A percentile compares a stretch with the other conserved stretches of the same genome.
Evolutionary conservation across 2,113 vertebrate species (phyloP).

Genomic region (Seriola quinqueradiata): DNA sequence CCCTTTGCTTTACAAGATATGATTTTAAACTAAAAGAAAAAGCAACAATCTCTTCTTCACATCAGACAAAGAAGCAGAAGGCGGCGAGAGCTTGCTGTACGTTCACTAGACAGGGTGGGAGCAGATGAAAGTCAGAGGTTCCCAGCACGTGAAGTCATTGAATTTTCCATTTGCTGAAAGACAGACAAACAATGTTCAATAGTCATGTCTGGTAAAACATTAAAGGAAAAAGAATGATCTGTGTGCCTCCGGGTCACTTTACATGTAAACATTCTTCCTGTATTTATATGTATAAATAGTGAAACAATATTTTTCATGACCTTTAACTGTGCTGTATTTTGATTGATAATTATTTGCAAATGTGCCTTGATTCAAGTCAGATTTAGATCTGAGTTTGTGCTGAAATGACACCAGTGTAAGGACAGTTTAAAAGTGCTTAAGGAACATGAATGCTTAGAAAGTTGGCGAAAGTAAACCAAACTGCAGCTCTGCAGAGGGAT

Average conservation of each 20-base stretch:
- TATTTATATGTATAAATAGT: no score
- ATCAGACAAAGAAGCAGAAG: no score
- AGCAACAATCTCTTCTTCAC: neutral
- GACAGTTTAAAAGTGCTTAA: neutral
- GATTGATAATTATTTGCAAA: no score
- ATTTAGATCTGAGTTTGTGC: no score
- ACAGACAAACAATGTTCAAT: neutral
- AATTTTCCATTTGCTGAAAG: conserved; percentile 71
- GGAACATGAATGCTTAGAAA: neutral
- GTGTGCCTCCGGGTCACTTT: no score
- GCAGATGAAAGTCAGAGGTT: conserved; percentile 73
- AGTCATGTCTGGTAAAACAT: neutral
- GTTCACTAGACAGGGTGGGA: conserved; percentile 53
- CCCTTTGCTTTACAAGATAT: neutral
- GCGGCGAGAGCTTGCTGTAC: neutral
- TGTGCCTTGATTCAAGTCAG: no score
- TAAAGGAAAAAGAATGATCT: no score
- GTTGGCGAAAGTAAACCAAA: neutral
- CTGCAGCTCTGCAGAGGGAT: no score
- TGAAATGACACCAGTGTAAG: no score
- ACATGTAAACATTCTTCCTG: no score
- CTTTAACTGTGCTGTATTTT: no score
- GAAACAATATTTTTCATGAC: no score
- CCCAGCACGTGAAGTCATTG: conserved; percentile 73
- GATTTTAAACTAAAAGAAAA: neutral